A percentile compares a stretch with the other conserved stretches of the same genome.
Evolutionary conservation across 2,113 vertebrate genomes (phyloP).

Genomic region (Lanius ludovicianus): DNA sequence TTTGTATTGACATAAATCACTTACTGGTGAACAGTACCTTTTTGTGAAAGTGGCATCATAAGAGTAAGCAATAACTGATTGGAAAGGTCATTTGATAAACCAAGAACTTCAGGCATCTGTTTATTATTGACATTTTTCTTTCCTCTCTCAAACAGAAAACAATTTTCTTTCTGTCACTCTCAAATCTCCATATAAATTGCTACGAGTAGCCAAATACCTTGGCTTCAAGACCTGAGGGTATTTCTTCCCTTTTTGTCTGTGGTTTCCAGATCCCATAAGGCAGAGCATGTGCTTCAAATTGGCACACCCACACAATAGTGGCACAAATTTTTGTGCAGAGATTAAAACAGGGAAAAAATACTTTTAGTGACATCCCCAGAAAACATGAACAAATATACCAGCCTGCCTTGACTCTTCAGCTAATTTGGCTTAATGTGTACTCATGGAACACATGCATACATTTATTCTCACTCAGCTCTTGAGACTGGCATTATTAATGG

Average conservation of each 20-base stretch:
- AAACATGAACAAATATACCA: neutral
- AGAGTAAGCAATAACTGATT: neutral
- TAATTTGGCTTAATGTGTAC: neutral
- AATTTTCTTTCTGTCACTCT: neutral
- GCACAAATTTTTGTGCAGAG: neutral
- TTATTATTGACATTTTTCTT: neutral
- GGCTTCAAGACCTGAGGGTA: neutral
- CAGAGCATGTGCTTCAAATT: neutral
- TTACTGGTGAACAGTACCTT: neutral
- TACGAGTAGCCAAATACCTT: neutral
- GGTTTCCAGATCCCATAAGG: neutral
- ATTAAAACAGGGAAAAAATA: neutral
- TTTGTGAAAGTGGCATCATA: neutral
- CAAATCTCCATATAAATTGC: neutral
- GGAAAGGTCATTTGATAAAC: neutral
- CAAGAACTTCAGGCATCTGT: neutral
- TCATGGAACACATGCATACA: neutral
- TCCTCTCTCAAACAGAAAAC: neutral
- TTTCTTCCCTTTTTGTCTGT: neutral
- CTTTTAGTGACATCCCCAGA: neutral
- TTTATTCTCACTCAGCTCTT: neutral
- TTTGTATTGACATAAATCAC: neutral
- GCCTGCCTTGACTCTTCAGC: neutral
- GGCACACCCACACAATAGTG: neutral
- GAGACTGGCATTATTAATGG: neutral